Evolutionary conservation across 2,797 vertebrate genomes (phyloP).

Genomic region (Arnoldichthys spilopterus): DNA sequence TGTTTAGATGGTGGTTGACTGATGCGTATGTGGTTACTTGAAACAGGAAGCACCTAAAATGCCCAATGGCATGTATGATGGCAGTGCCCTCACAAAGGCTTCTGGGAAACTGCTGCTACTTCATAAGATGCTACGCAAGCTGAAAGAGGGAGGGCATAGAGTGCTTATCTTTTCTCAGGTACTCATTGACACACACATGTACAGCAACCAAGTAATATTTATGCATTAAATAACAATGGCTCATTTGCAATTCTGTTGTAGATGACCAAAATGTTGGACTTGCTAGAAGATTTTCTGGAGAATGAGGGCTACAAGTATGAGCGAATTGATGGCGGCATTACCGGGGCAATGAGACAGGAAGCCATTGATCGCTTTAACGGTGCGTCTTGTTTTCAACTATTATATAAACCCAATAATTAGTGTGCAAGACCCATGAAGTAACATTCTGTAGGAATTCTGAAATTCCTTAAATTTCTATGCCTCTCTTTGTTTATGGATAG

Average conservation of each 20-base stretch:
- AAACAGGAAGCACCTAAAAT: constrained; percentile 95
- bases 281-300: constrained; percentile 96
- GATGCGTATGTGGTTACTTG: constrained; percentile 27
- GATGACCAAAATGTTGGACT: constrained; percentile 99
- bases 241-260: constrained; percentile 58
- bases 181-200: not conserved
- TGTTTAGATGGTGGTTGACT: not conserved
- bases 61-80: constrained; percentile 98
- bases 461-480: not conserved
- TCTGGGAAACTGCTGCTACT: constrained; percentile 91
- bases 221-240: not conserved
- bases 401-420: not conserved
- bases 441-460: not conserved
- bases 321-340: constrained; percentile 95
- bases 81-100: constrained; percentile 89
- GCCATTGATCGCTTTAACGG: constrained; percentile 99
- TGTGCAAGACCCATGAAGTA: too few species aligned
- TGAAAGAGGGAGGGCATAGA: constrained; percentile 93
- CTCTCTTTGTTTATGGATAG: not conserved
- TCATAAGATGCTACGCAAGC: constrained; percentile 96
- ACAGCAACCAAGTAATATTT: not conserved
- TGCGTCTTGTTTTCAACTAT: constrained; percentile 49
- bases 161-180: constrained; percentile 99
- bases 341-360: constrained; percentile 96
- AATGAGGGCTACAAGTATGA: constrained; percentile 98